Evolutionary conservation across 1,140 invertebrate species (phyloP).

Genomic region (Tigriopus japonicus): DNA sequence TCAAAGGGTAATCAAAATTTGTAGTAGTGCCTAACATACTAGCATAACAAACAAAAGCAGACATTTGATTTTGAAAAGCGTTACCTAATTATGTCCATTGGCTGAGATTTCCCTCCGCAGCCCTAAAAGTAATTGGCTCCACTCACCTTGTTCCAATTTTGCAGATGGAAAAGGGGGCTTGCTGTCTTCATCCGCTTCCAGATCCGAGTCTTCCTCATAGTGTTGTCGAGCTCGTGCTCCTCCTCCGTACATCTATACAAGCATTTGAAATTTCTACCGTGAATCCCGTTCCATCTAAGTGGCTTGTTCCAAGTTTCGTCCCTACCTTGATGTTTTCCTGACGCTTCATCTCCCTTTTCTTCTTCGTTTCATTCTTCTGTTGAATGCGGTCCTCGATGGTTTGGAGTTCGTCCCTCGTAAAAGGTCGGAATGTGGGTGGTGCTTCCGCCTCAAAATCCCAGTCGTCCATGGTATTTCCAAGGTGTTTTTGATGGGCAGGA

Average conservation of each 20-base stretch:
- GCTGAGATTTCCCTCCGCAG: too few species aligned
- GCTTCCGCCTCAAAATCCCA: not conserved
- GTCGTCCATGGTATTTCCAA: too few species aligned
- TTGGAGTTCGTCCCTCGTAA: not conserved
- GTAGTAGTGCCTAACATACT: too few species aligned
- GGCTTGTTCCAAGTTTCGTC: not conserved
- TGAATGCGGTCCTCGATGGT: not conserved
- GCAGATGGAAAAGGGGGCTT: not conserved
- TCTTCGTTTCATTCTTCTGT: not conserved
- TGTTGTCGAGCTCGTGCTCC: conserved; percentile 1
- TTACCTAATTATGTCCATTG: too few species aligned
- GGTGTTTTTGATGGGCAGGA: too few species aligned
- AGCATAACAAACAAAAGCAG: too few species aligned
- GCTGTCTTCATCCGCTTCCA: conserved; percentile 2
- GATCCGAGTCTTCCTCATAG: conserved; percentile 2
- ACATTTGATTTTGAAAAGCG: too few species aligned
- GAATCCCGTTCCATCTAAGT: not conserved
- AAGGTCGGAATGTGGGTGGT: not conserved
- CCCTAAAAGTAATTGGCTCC: too few species aligned
- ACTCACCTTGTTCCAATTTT: not conserved
- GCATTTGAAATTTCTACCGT: not conserved
- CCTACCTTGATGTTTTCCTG: conserved; percentile 2
- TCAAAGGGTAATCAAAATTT: too few species aligned
- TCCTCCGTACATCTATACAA: conserved; percentile 3
- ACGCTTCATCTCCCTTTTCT: not conserved